A percentile compares a stretch with the other conserved stretches of the same genome.
phyloP scores from a whole-genome alignment of 2,113 vertebrate species.

The Coregonus clupeaformis region DNA sequence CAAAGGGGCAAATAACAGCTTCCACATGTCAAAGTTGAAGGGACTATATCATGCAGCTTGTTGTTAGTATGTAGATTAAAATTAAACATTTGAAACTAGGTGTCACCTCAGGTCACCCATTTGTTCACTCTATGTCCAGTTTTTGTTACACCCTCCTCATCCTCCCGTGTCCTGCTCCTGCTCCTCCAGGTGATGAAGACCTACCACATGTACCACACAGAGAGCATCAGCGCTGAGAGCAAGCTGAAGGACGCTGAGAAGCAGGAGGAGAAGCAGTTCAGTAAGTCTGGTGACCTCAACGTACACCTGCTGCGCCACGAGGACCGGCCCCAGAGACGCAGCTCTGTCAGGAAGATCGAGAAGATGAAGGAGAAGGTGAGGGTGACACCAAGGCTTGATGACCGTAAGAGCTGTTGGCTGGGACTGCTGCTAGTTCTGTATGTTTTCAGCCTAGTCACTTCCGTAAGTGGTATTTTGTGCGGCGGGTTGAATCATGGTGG shows the following conservation, averaged over 20 bases:
- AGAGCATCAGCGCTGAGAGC: slow-evolving; percentile 95
- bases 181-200: slow-evolving; percentile 94
- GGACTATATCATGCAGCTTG: neutral
- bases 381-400: neutral
- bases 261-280: slow-evolving; percentile 97
- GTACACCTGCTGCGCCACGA: slow-evolving; percentile 92
- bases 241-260: slow-evolving; percentile 98
- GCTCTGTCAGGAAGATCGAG: slow-evolving; percentile 91
- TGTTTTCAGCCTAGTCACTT: neutral
- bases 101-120: neutral
- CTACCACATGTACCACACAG: slow-evolving; percentile 98
- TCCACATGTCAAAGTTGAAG: neutral
- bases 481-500: neutral
- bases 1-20: neutral
- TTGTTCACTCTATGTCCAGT: neutral
- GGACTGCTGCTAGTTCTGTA: neutral
- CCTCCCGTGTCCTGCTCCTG: slow-evolving; percentile 32
- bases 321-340: slow-evolving; percentile 89
- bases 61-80: neutral
- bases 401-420: too few species aligned
- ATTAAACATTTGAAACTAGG: neutral
- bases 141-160: neutral
- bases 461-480: neutral
- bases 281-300: slow-evolving; percentile 89
- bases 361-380: slow-evolving; percentile 81